Evolutionary conservation across 2,113 vertebrate species (phyloP).

Genomic region (Motacilla alba): DNA sequence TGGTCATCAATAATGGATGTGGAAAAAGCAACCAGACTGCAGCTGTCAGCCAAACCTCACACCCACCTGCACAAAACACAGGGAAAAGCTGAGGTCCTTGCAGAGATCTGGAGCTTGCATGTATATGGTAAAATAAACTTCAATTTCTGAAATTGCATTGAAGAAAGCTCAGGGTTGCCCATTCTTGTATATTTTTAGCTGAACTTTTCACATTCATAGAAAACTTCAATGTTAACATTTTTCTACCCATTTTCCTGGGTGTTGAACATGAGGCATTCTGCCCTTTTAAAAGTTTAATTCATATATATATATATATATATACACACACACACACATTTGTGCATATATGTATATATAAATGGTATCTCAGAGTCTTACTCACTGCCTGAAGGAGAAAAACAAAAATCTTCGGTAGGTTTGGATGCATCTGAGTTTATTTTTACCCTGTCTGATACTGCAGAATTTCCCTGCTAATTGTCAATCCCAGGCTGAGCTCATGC

Average conservation of each 20-base stretch:
- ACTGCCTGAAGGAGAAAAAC: not conserved
- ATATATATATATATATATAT: not conserved
- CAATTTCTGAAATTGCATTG: not conserved
- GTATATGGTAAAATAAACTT: not conserved
- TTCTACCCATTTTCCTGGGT: not conserved
- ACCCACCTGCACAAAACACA: not conserved
- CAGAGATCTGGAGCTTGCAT: not conserved
- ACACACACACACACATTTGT: no score
- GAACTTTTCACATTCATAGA: not conserved
- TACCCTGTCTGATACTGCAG: conserved; percentile 26
- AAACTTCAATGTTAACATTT: not conserved
- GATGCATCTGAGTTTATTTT: conserved; percentile 35
- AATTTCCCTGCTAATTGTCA: not conserved
- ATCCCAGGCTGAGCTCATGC: not conserved
- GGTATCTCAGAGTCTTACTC: not conserved
- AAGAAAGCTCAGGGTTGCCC: not conserved
- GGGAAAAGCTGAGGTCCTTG: not conserved
- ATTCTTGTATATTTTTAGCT: not conserved
- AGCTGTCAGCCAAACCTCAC: not conserved
- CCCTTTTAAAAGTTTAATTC: not conserved
- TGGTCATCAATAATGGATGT: not conserved
- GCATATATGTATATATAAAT: not conserved
- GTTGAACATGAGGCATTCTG: not conserved
- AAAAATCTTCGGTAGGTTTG: not conserved
- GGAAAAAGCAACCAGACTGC: not conserved